Conservation (phyloP, 2,888 invertebrate species). For the Ellobium chinense region DNA sequence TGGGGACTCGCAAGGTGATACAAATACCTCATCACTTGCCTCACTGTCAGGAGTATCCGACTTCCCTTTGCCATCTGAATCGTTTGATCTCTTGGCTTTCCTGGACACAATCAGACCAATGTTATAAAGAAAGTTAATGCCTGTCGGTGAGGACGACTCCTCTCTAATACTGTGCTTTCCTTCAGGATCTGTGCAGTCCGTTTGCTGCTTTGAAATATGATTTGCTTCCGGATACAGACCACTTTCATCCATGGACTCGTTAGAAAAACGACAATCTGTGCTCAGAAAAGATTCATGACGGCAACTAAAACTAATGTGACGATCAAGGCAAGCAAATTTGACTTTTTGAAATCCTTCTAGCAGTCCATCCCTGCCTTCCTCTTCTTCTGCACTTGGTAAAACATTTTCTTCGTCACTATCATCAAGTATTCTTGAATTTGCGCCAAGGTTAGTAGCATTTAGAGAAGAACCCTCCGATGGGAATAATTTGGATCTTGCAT, state of each 20-base stretch:
- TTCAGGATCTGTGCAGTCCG: no score
- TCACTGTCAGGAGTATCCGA: not conserved
- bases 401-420: not conserved
- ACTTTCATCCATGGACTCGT: not conserved
- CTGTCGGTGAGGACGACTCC: not conserved
- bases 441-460: no score
- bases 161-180: not conserved
- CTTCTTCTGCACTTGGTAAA: not conserved
- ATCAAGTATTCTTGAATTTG: not conserved
- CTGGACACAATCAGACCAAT: conserved; percentile 34
- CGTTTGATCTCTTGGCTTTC: not conserved
- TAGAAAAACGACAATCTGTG: not conserved
- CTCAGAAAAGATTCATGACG: not conserved
- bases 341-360: conserved; percentile 15
- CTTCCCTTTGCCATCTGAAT: not conserved
- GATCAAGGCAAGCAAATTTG: not conserved
- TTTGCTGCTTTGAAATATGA: not conserved
- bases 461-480: not conserved
- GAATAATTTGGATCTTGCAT: not conserved
- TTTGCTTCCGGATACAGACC: not conserved
- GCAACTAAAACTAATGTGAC: not conserved
- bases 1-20: not conserved
- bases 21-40: not conserved
- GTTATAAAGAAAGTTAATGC: conserved; percentile 32
- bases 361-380: not conserved